Percentiles rank a stretch among this genome's conserved stretches.
Evolutionary conservation across 2,888 invertebrate species (phyloP).

Genomic region (Cactoblastis cactorum): DNA sequence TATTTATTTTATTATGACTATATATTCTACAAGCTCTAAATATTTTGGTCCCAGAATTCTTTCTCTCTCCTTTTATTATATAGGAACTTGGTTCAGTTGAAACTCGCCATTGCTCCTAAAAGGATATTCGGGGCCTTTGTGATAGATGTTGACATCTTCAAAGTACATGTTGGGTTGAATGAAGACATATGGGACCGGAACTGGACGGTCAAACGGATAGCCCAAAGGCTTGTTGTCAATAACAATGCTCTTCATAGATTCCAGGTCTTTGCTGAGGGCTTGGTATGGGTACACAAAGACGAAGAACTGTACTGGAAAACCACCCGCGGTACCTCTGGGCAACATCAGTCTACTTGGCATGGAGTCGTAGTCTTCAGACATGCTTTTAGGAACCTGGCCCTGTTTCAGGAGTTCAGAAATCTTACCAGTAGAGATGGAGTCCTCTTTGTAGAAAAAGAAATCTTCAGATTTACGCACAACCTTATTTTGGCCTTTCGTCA

Average conservation of each 20-base stretch:
- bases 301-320: conserved; percentile 83
- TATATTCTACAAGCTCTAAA: neutral
- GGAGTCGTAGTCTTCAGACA: conserved; percentile 75
- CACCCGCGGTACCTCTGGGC: conserved; percentile 84
- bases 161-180: conserved; percentile 80
- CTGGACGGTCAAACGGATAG: conserved; percentile 80
- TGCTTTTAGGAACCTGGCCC: conserved; percentile 70
- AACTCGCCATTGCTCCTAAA: conserved; percentile 23
- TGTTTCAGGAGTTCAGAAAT: conserved; percentile 80
- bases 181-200: conserved; percentile 61
- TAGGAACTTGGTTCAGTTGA: conserved; percentile 32
- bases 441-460: conserved; percentile 80
- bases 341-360: conserved; percentile 84
- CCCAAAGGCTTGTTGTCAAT: conserved; percentile 76
- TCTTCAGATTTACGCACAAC: conserved; percentile 83
- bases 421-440: conserved; percentile 80
- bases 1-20: conserved; percentile 14
- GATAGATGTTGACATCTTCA: conserved; percentile 78
- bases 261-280: conserved; percentile 51
- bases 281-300: conserved; percentile 80
- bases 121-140: conserved; percentile 57
- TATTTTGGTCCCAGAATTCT: conserved; percentile 17
- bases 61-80: conserved; percentile 36
- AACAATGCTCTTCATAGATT: conserved; percentile 40
- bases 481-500: conserved; percentile 81